Base-by-base conservation (phyloP, 2,113 vertebrate genomes). In the Geothlypis trichas region DNA sequence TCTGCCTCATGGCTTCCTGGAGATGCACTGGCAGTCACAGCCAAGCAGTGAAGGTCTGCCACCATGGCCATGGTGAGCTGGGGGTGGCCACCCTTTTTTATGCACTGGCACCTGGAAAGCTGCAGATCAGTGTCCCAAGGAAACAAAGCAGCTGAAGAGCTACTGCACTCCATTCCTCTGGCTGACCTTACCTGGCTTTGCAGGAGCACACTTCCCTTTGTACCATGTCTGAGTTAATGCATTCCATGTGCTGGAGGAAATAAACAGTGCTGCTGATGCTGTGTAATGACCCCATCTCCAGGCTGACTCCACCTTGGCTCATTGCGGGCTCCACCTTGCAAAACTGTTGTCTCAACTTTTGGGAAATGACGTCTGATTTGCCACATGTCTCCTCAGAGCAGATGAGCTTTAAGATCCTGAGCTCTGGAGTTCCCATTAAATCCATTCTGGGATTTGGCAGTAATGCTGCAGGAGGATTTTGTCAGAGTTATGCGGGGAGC, bases 401-500 rank as follows among this genome's bases (percentile, higher is more conserved):
- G 41, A 39, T 21, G 24, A 51, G 28, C 74, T 67, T 82, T 17
- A 41, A 59, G 35, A 44, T 84, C 39, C 19, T 18, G 23, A n/a
- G 33, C 33, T 39, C 7, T 1, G 0, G 61, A 80, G 22, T 54
- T 71, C 46, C 55, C 37, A 7, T 21, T 17, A 73, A 89, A 47
- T 63, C 75, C 51, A 49, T 87, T 47, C 46, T 62, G 82, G 59
- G 41, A 51, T 72, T 72, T 72, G 78, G 51, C 58, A 89, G 37
- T 65, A 52, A 17, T 19, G 15, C 65, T 2, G 3, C 59, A 28
- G 65, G 71, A 91, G 61, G 33, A 22, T 83, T 88, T 85, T 62
- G 37, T 37, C 0, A 13, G 37, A 74, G 17, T 63, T 35, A 9
- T 0, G 0, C 3, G 18, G 35, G 44, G 28, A 81, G 0, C 15